These are phyloP conservation scores for Erpobdella octoculata DNA, from an alignment of 2,888 invertebrate genomes.

Conservation along the genomic window DNA sequence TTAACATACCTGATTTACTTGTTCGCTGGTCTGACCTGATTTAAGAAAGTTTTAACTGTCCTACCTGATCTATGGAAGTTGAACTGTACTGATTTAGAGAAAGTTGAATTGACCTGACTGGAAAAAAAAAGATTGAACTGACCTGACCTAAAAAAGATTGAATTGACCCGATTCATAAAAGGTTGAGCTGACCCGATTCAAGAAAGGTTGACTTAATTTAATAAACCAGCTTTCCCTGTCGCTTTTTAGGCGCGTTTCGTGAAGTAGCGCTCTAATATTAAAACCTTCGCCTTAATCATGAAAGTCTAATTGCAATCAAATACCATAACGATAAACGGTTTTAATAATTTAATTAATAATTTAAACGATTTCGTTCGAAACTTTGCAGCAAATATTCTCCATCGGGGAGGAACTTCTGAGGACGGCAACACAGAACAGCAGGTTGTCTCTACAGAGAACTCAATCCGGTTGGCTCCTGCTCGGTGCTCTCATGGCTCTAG, in stretches of 20 bases:
- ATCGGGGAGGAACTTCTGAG: constrained; percentile 90
- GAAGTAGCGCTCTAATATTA: no score
- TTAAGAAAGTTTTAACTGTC: no score
- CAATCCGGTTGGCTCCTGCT: constrained; percentile 96
- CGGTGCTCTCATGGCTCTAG: constrained; percentile 89
- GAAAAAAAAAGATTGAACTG: background rate
- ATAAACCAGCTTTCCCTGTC: no score
- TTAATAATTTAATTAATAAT: background rate
- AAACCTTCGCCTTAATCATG: no score
- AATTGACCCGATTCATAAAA: background rate
- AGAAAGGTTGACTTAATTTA: no score
- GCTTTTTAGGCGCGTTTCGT: no score
- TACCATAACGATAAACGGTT: background rate
- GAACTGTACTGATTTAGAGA: no score
- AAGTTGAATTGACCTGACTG: background rate
- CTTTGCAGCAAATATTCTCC: constrained; percentile 70
- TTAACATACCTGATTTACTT: background rate
- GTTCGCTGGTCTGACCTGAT: background rate
- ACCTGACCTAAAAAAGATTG: background rate
- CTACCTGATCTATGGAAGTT: background rate
- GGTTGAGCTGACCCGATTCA: no score
- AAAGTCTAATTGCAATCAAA: no score
- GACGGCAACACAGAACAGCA: constrained; percentile 90
- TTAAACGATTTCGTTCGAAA: background rate
- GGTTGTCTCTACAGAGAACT: constrained; percentile 84